A percentile compares a stretch with the other conserved stretches of the same genome.
phyloP scores from a whole-genome alignment of 2,797 vertebrate species.

The Agapornis canus region DNA sequence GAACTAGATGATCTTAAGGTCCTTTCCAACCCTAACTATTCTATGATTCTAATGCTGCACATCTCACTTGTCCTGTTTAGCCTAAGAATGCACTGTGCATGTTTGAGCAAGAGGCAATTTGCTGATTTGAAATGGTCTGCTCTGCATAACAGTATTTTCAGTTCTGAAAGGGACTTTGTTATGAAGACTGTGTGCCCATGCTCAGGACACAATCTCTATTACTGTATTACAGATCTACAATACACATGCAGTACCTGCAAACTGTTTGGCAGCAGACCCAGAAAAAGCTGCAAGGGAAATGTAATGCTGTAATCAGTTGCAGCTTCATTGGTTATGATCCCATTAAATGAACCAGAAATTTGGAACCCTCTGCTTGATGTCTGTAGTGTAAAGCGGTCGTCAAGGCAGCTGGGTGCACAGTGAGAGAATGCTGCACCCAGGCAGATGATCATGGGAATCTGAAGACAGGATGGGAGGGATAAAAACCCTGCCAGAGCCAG shows the following conservation, averaged over 20 bases:
- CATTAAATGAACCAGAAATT: not conserved
- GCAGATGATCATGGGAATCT: not conserved
- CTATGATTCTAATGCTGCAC: not conserved
- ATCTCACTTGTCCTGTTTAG: not conserved
- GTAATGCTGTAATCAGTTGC: not conserved
- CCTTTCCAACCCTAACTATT: too few relatives aligned
- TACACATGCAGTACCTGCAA: not conserved
- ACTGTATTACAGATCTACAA: not conserved
- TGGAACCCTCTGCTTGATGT: not conserved
- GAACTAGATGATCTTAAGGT: too few relatives aligned
- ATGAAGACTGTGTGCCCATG: not conserved
- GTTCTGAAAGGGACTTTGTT: not conserved
- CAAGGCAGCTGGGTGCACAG: not conserved
- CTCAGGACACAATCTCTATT: not conserved
- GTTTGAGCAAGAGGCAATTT: not conserved
- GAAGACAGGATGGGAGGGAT: not conserved
- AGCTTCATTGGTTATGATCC: rapidly evolving
- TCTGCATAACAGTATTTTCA: not conserved
- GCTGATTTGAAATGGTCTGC: not conserved
- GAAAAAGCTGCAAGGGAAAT: not conserved
- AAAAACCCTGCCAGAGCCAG: not conserved
- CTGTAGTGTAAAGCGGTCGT: not conserved
- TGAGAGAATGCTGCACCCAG: not conserved
- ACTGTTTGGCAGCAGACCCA: not conserved
- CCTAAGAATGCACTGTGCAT: not conserved